Percentiles rank a stretch among this genome's conserved stretches.
phyloP scores from a whole-genome alignment of 2,113 vertebrate genomes.

The Austrofundulus limnaeus region DNA sequence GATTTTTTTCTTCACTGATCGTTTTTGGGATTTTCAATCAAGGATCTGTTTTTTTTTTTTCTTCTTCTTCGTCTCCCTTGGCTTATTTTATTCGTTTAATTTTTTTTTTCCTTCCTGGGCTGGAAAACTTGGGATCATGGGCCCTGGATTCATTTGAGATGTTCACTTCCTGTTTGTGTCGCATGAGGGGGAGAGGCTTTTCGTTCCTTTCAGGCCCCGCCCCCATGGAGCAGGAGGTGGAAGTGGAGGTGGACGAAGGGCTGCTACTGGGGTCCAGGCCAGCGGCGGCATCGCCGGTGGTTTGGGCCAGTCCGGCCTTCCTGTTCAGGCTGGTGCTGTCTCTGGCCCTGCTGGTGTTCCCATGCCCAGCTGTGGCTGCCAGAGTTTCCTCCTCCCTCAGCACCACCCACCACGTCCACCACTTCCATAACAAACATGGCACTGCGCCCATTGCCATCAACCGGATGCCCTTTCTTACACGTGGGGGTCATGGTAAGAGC shows the following conservation, averaged over 20 bases:
- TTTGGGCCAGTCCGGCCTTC: conserved; percentile 74
- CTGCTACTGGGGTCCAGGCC: conserved; percentile 61
- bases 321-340: conserved; percentile 79
- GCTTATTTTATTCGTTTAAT: conserved; percentile 28
- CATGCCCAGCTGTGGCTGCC: conserved; percentile 81
- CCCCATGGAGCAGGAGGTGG: conserved; percentile 64
- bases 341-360: conserved; percentile 76
- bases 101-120: conserved; percentile 39
- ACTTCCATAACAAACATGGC: conserved; percentile 94
- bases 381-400: conserved; percentile 93
- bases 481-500: conserved; percentile 90
- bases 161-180: conserved; percentile 76
- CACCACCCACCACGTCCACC: conserved; percentile 93
- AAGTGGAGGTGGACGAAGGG: conserved; percentile 67
- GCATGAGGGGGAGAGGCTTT: conserved; percentile 75
- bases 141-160: conserved; percentile 77
- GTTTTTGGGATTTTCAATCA: conserved; percentile 60
- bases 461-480: conserved; percentile 92
- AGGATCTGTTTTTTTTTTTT: conserved; percentile 60
- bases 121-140: conserved; percentile 75
- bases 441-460: conserved; percentile 95
- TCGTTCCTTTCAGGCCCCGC: conserved; percentile 56
- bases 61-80: conserved; percentile 24
- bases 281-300: conserved; percentile 50
- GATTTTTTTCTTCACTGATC: conserved; percentile 17